phyloP scores from a whole-genome alignment of 2,888 invertebrate genomes.

The Eurois occulta region DNA sequence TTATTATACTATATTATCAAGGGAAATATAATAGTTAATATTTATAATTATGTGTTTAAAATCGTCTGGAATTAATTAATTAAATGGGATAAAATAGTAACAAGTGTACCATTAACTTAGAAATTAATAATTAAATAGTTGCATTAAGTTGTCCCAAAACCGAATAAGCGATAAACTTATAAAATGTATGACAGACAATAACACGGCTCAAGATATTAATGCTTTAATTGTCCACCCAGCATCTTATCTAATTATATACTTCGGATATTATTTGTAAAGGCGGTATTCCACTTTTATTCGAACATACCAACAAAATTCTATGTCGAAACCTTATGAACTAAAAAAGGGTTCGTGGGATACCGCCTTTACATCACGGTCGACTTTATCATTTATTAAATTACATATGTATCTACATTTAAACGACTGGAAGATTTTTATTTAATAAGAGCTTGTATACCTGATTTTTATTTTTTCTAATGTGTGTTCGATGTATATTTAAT shows the following conservation, averaged over 20 bases:
- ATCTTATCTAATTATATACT: conserved; percentile 18
- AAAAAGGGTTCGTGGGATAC: background rate
- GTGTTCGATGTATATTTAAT: conserved; percentile 39
- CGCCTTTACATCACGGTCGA: conserved; percentile 1
- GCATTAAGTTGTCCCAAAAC: conserved; percentile 26
- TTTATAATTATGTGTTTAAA: conserved; percentile 35
- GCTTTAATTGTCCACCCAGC: conserved; percentile 36
- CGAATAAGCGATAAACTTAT: conserved; percentile 13
- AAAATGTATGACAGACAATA: conserved; percentile 52
- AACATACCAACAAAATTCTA: background rate
- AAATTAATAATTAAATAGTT: conserved; percentile 14
- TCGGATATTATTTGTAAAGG: conserved; percentile 17
- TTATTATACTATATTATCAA: conserved; percentile 42
- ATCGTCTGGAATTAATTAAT: conserved; percentile 25
- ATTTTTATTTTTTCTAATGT: conserved; percentile 37
- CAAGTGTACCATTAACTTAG: conserved; percentile 29
- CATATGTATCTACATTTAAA: conserved; percentile 39
- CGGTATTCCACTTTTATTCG: conserved; percentile 2
- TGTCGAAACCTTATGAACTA: background rate
- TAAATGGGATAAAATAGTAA: conserved; percentile 24
- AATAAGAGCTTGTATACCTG: conserved; percentile 44
- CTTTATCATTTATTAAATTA: conserved; percentile 34
- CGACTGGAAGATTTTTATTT: conserved; percentile 40
- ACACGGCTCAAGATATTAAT: conserved; percentile 38
- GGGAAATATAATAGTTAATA: conserved; percentile 40